These are phyloP conservation scores for Harpalus rufipes DNA, from an alignment of 2,888 invertebrate genomes.

Conservation along the genomic window DNA sequence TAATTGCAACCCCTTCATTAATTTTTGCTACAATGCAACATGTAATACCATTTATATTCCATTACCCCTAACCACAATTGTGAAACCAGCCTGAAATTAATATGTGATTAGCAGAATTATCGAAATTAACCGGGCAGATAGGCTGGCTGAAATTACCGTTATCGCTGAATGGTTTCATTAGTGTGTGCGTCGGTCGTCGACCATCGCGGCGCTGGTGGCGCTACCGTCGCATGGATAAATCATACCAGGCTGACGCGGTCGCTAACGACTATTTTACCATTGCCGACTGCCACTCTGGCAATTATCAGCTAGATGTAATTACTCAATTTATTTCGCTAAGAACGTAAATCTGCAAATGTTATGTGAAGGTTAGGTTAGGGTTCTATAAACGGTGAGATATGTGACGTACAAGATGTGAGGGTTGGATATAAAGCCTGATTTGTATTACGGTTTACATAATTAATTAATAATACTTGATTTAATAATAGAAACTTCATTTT, in stretches of 20 bases:
- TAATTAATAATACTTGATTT: too few species aligned
- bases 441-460: too few species aligned
- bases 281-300: slow-evolving; percentile 11
- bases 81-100: slow-evolving; percentile 18
- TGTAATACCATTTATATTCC: neutral
- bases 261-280: slow-evolving; percentile 51
- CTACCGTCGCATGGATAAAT: slow-evolving; percentile 67
- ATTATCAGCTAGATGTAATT: slow-evolving; percentile 52
- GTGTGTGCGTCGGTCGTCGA: neutral
- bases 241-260: slow-evolving; percentile 71
- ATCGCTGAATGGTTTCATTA: slow-evolving; percentile 47
- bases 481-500: too few species aligned
- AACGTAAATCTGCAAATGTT: slow-evolving; percentile 37
- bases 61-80: slow-evolving; percentile 21
- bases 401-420: neutral
- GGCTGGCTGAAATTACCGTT: slow-evolving; percentile 46
- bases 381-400: slow-evolving; percentile 29
- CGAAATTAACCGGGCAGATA: slow-evolving; percentile 53
- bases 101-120: slow-evolving; percentile 55
- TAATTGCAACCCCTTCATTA: neutral
- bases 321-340: slow-evolving; percentile 42
- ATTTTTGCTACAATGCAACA: neutral
- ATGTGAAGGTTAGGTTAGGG: neutral
- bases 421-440: neutral
- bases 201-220: neutral